Base-by-base conservation (phyloP, 2,797 vertebrate genomes). In the Chlorospingus semifuscus region DNA sequence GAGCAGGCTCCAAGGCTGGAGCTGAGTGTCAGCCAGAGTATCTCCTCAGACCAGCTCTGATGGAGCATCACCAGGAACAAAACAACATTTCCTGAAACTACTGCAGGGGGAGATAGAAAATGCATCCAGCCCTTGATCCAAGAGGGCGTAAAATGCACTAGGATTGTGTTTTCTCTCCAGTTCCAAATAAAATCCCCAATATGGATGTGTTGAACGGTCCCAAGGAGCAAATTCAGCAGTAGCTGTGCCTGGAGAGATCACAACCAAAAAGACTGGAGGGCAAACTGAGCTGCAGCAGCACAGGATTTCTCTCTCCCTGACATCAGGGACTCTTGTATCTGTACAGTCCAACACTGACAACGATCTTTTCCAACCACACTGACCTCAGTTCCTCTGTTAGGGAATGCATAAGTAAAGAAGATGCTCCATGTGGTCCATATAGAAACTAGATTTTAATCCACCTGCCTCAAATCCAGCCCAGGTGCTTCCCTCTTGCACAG, bases 51-150 rank as follows among this genome's bases (percentile, higher is more conserved):
- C 56, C 64, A 80, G 72, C 71, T 65, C 83, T 41, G 44, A 68
- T 75, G 90, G 87, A 96, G 65, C 37, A 68, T 47, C 83, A 93
- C 68, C 81, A 80, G 71, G 37, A 94, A 84, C 53, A 87, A 92
- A 85, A 76, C 29, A 49, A 30, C 63, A 20, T 63, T 93, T 92
- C 83, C 83, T 94, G 75, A 87, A 92, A 83, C 63, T 71, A 19
- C 53, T 78, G 60, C 60, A 56, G 57, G 70, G 41, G 39, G 46
- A 63, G 52, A 72, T 0, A 89, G 34, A 81, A 84, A 89, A 83
- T 32, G 37, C 37, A 47, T 36, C 56, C 74, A 83, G 66, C 9
- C 37, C 49, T 81, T 18, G 23, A 66, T 74, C 42, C 77, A 79
- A 69, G 49, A 44, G 26, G 39, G 44, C 0, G 1, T 27, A 63